Evolutionary conservation across 1,140 invertebrate species (phyloP).

Genomic region (Mamestra configurata): DNA sequence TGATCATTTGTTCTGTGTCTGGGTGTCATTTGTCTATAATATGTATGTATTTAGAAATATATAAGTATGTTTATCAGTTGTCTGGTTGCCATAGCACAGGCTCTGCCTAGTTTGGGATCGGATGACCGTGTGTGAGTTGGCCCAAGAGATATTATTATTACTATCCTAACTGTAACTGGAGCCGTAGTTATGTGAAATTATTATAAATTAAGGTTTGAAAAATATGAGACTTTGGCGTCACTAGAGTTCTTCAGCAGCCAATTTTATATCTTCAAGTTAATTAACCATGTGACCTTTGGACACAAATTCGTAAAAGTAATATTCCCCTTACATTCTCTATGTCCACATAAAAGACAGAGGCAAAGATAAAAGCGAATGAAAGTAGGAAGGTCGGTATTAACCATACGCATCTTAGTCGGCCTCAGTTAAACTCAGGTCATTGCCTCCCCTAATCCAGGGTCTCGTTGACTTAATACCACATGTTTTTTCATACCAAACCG

Average conservation of each 20-base stretch:
- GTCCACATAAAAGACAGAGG: background rate
- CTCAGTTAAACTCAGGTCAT: slow-evolving; percentile 34
- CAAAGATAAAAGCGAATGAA: slow-evolving; percentile 25
- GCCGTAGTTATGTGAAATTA: no score
- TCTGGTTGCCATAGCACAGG: no score
- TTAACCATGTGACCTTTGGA: background rate
- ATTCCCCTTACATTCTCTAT: background rate
- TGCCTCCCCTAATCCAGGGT: slow-evolving; percentile 31
- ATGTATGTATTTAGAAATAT: no score
- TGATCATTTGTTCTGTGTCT: no score
- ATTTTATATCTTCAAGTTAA: background rate
- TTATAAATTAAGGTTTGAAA: no score
- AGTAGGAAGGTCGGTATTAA: slow-evolving; percentile 19
- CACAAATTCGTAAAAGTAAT: background rate
- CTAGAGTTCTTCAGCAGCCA: background rate
- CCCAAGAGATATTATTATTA: no score
- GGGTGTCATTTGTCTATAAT: no score
- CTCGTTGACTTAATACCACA: slow-evolving; percentile 40
- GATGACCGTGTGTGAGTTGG: no score
- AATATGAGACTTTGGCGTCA: no score
- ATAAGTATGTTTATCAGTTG: no score
- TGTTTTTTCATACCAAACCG: slow-evolving; percentile 34
- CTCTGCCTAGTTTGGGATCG: no score
- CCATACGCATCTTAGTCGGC: background rate
- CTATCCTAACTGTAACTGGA: no score